Base-by-base conservation (phyloP, 2,113 vertebrate genomes). In the Pseudolaguvia tuberculata region DNA sequence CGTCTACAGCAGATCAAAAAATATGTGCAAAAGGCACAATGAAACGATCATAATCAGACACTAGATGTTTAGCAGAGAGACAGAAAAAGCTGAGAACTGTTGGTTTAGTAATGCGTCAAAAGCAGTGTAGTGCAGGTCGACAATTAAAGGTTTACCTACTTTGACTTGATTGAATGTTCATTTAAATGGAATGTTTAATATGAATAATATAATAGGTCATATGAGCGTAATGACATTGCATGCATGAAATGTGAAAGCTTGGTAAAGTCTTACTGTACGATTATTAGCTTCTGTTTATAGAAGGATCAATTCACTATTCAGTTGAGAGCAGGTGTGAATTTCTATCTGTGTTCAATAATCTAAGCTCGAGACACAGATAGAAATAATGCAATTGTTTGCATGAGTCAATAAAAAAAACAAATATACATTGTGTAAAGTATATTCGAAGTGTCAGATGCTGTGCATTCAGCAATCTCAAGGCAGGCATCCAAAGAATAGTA, bases 391-490 rank as follows among this genome's bases (percentile, higher is more conserved):
- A 12, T 75, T 65, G 72, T 75, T 84, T 59, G 76, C 70, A 83
- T 84, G 76, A 74, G 71, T 75, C 53, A 55, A 35, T 76, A 62
- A 9, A 77, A 74, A 42, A 42, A 35, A 56, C 84, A 89, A 89
- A 89, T 89, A 91, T 90, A 89, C 86, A 80, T 78, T 56, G 68
- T n/a, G 53, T 72, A 45, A 56, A 84, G 87, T 88, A 89, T 89
- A 88, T 90, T 90, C 76, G 70, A 76, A 78, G 80, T 84, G 82
- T 76, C 75, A 76, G 81, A 85, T 83, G 74, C 53, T 81, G 72
- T 77, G 79, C 86, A 85, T 83, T 86, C 82, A 86, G 83, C 88
- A 78, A 53, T 83, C 73, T 71, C 75, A 90, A 86, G 85, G 79
- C 86, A 87, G 83, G 86, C 88, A 88, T 87, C 83, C 81, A 68